Conservation (phyloP, 2,888 invertebrate species). For the Dicyrtomina minuta region DNA sequence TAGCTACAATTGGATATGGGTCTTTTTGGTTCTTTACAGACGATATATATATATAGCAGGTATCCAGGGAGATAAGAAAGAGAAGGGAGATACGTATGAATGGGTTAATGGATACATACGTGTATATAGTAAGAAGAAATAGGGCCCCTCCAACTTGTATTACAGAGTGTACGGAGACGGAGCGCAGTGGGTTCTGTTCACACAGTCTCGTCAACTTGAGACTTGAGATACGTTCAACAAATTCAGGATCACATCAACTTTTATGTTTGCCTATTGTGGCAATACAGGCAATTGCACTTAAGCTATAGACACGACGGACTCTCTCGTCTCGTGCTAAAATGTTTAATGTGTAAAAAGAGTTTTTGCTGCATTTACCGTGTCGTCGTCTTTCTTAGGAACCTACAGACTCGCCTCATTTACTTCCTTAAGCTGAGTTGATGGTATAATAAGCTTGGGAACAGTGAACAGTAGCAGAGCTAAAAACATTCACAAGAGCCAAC, state of each 20-base stretch:
- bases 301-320: constrained; percentile 23
- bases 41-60: no score
- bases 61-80: no score
- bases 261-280: constrained; percentile 39
- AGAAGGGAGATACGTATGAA: no score
- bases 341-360: constrained; percentile 22
- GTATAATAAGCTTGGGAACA: constrained; percentile 10
- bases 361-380: constrained; percentile 27
- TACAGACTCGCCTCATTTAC: constrained; percentile 25
- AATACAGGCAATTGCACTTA: constrained; percentile 43
- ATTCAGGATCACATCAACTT: constrained; percentile 36
- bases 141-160: no score
- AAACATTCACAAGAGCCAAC: not conserved
- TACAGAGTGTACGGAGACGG: no score
- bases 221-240: not conserved
- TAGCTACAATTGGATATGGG: no score
- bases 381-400: constrained; percentile 16
- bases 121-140: no score
- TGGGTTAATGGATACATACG: no score
- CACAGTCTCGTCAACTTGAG: no score
- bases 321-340: constrained; percentile 15
- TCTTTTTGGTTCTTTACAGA: no score
- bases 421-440: constrained; percentile 21
- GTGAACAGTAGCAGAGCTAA: constrained; percentile 9
- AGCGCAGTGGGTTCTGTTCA: no score